Base-by-base conservation (phyloP, 2,797 vertebrate genomes). In the Nannoperca australis region DNA sequence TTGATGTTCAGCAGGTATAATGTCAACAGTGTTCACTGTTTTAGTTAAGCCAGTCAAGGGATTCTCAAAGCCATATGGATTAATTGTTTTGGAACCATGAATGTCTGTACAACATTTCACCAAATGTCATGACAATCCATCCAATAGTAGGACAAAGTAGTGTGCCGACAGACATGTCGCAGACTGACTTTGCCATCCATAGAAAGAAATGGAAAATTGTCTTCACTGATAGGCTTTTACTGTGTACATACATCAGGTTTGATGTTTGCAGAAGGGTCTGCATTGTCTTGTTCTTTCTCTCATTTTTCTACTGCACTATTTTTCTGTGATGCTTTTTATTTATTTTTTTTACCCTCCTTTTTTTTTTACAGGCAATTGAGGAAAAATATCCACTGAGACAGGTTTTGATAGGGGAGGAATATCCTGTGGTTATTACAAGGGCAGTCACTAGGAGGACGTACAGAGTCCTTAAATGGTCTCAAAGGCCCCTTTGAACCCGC, bases 391-490 rank as follows among this genome's bases (percentile, higher is more conserved):
- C 4, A 67, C 30, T 14, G 42, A 20, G 17, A 15, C 40, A 42
- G 47, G 2, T 76, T 72, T 70, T 72, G 50, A 58, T 51, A 53
- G 44, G 50, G 13, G 7, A 56, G 30, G 30, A 68, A 54, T 44
- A 58, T 62, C 44, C n/a, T 55, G 51, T 74, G 67, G 44, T 50
- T 68, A 49, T 62, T 64, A 56, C 20, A 72, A 69, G 40, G 50
- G 66, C 27, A 59, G 38, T 64, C 51, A 74, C 36, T 32, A 10
- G 36, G 67, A 69, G 49, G 75, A 63, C 27, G 7, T 82, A 69
- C 42, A 74, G 49, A 64, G 58, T 81, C 56, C 61, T 79, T 55
- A 83, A 74, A 75, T 79, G 44, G 76, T 84, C 75, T 85, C 74
- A 73, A 75, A 80, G 45, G 36, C 20, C 66, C 24, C 49, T 76